Evolutionary conservation across 2,797 vertebrate species (phyloP).

Genomic region (Clarias fuscus): DNA sequence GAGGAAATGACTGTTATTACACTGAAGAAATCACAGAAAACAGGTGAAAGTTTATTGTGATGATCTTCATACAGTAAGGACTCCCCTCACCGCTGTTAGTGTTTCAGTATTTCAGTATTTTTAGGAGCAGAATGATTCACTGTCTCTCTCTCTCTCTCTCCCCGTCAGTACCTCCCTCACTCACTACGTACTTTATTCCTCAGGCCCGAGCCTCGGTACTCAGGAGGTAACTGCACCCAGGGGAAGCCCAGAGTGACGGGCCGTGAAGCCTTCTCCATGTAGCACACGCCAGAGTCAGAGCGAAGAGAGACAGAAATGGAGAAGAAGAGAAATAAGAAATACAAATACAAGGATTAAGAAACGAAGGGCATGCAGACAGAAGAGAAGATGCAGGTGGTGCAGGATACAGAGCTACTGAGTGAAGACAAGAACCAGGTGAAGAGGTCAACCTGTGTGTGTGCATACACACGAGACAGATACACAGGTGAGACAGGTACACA

Average conservation of each 20-base stretch:
- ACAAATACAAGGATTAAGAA: neutral
- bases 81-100: neutral
- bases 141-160: neutral
- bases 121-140: neutral
- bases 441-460: neutral
- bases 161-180: slow-evolving; percentile 62
- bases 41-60: neutral
- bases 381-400: neutral
- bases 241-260: slow-evolving; percentile 74
- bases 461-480: neutral
- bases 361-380: neutral
- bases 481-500: neutral
- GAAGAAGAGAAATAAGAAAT: slow-evolving; percentile 24
- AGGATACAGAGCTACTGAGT: neutral
- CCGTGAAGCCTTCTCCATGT: slow-evolving; percentile 74
- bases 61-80: no score
- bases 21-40: neutral
- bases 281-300: slow-evolving; percentile 60
- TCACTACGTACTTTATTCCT: slow-evolving; percentile 81
- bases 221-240: slow-evolving; percentile 81
- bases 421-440: neutral
- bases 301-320: slow-evolving; percentile 39
- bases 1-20: neutral
- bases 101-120: neutral
- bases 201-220: slow-evolving; percentile 80